phyloP scores from a whole-genome alignment of 1,140 invertebrate genomes.

The Drosophila simulans region DNA sequence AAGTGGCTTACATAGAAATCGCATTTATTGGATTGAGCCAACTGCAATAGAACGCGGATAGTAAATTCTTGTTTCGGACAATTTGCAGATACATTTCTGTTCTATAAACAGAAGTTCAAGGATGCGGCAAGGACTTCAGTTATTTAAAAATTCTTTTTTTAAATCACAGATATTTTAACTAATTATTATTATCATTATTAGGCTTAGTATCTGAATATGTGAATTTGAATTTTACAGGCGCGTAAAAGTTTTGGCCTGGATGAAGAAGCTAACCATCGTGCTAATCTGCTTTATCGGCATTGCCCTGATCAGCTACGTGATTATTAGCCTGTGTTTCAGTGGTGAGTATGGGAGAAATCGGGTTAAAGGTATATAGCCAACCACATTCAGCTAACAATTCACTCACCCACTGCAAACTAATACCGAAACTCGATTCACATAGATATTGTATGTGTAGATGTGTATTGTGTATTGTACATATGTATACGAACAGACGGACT shows the following conservation, averaged over 20 bases:
- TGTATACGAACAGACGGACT: slow-evolving; percentile 6
- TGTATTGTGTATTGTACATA: not conserved
- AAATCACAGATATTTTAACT: too few species aligned
- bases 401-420: slow-evolving; percentile 64
- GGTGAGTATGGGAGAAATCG: slow-evolving; percentile 62
- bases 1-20: slow-evolving; percentile 7
- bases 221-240: slow-evolving; percentile 51
- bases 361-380: slow-evolving; percentile 8
- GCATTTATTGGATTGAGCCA: not conserved
- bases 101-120: too few species aligned
- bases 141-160: too few species aligned
- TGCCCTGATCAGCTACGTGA: slow-evolving; percentile 78
- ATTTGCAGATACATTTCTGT: too few species aligned
- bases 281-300: slow-evolving; percentile 82
- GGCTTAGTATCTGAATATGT: too few species aligned
- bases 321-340: slow-evolving; percentile 80
- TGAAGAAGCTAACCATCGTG: slow-evolving; percentile 81
- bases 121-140: too few species aligned
- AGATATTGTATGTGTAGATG: slow-evolving; percentile 3
- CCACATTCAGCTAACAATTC: slow-evolving; percentile 62
- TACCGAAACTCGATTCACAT: not conserved
- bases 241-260: slow-evolving; percentile 79
- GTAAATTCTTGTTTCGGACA: too few species aligned
- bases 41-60: too few species aligned
- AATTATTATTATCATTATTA: too few species aligned